Conservation (phyloP, 2,797 vertebrate genomes). For the Aeoliscus strigatus region DNA sequence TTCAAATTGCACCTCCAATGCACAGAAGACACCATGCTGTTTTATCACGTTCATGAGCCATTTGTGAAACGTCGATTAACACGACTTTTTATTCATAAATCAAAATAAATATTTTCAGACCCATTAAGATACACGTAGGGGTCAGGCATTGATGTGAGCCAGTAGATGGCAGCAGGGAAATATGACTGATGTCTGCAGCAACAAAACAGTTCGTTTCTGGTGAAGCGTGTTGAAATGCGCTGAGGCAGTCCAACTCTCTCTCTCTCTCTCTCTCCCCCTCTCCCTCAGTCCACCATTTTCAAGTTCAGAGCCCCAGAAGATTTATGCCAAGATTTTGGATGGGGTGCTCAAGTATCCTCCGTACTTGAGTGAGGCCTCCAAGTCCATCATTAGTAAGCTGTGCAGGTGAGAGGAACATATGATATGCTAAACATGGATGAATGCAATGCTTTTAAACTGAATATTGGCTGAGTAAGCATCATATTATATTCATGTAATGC, state of each 20-base stretch:
- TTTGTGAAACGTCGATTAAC: too few species aligned
- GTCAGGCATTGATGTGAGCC: slow-evolving; percentile 10
- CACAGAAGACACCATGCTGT: too few species aligned
- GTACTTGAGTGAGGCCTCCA: slow-evolving; percentile 74
- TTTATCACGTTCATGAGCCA: too few species aligned
- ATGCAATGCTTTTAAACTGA: slow-evolving; percentile 1
- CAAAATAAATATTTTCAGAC: too few species aligned
- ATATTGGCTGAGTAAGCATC: too few species aligned
- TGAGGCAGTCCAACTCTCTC: background rate
- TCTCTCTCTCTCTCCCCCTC: background rate
- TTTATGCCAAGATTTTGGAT: slow-evolving; percentile 80
- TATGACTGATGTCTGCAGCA: slow-evolving; percentile 7
- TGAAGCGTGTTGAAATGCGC: background rate
- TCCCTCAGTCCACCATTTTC: slow-evolving; percentile 77
- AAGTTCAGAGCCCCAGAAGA: slow-evolving; percentile 79
- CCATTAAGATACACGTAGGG: too few species aligned
- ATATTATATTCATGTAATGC: too few species aligned
- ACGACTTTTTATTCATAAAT: too few species aligned
- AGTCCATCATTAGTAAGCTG: slow-evolving; percentile 78
- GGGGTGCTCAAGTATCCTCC: slow-evolving; percentile 75
- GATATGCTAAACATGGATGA: background rate
- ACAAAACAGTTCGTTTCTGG: background rate
- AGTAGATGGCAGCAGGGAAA: slow-evolving; percentile 61
- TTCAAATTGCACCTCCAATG: too few species aligned
- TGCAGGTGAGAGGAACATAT: slow-evolving; percentile 71